Percentiles rank a stretch among this genome's conserved stretches.
phyloP scores from a whole-genome alignment of 1,140 invertebrate species.

The Xylocopa sonorina region DNA sequence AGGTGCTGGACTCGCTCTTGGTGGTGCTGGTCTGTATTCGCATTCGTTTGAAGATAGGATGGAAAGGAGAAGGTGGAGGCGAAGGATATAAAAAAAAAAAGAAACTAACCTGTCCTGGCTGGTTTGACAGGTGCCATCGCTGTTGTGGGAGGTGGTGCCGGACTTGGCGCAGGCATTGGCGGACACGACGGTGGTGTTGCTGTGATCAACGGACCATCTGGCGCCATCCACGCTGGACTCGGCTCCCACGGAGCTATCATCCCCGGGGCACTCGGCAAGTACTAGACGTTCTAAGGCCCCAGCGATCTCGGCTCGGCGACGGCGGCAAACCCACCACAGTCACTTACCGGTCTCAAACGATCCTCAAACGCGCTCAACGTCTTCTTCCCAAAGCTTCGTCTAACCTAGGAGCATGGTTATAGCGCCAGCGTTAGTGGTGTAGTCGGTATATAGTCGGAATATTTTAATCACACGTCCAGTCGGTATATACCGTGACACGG shows the following conservation, averaged over 20 bases:
- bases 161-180: constrained; percentile 79
- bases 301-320: constrained; percentile 82
- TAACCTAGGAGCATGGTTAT: constrained; percentile 73
- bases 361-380: constrained; percentile 79
- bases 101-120: no score
- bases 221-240: constrained; percentile 81
- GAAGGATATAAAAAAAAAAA: no score
- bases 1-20: constrained; percentile 53
- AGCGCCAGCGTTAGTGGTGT: constrained; percentile 58
- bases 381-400: constrained; percentile 76
- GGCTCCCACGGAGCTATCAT: constrained; percentile 82
- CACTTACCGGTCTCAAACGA: constrained; percentile 77
- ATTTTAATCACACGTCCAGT: constrained; percentile 54
- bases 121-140: constrained; percentile 77
- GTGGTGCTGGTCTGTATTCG: constrained; percentile 40
- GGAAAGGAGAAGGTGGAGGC: no score
- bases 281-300: constrained; percentile 79
- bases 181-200: constrained; percentile 81
- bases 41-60: no score
- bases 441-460: constrained; percentile 57
- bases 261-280: constrained; percentile 78
- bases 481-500: constrained; percentile 44
- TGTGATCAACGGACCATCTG: constrained; percentile 82
- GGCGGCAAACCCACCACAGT: constrained; percentile 81
- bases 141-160: constrained; percentile 78